A percentile compares a stretch with the other conserved stretches of the same genome.
These are phyloP conservation scores for Lasioglossum morio DNA, from an alignment of 2,888 invertebrate species.

Conservation along the genomic window DNA sequence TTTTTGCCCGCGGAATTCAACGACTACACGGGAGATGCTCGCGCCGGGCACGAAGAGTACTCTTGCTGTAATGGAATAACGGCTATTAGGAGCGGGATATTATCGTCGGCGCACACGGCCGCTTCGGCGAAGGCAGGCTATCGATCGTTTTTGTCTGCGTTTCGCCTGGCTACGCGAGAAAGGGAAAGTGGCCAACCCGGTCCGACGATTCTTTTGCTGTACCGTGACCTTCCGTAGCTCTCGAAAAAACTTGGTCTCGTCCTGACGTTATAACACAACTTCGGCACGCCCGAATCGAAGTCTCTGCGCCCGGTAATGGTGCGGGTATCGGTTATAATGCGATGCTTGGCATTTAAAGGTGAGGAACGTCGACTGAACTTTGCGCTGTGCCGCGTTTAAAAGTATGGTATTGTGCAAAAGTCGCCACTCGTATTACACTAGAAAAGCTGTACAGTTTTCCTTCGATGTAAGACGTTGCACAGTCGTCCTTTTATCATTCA, in stretches of 20 bases:
- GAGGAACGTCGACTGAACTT: background rate
- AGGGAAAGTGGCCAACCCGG: constrained; percentile 78
- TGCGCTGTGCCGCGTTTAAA: background rate
- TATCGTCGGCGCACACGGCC: constrained; percentile 49
- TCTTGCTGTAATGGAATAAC: constrained; percentile 58
- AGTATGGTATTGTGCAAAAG: background rate
- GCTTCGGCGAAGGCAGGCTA: constrained; percentile 59
- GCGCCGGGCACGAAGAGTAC: constrained; percentile 22
- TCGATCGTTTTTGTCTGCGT: constrained; percentile 68
- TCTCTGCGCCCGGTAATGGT: background rate
- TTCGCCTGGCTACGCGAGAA: constrained; percentile 76
- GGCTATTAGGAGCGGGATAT: constrained; percentile 61
- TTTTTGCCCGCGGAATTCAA: constrained; percentile 34
- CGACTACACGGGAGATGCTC: background rate
- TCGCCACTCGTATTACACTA: background rate
- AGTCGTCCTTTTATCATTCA: no score
- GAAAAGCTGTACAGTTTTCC: no score
- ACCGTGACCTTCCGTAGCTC: constrained; percentile 56
- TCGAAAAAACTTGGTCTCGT: constrained; percentile 30
- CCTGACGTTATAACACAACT: background rate
- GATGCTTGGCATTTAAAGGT: background rate
- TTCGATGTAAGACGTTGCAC: no score
- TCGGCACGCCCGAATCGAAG: background rate
- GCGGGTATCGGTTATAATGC: no score
- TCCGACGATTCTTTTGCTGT: constrained; percentile 63